A percentile compares a stretch with the other conserved stretches of the same genome.
Evolutionary conservation across 1,140 invertebrate species (phyloP).

Genomic region (Sinella curviseta): DNA sequence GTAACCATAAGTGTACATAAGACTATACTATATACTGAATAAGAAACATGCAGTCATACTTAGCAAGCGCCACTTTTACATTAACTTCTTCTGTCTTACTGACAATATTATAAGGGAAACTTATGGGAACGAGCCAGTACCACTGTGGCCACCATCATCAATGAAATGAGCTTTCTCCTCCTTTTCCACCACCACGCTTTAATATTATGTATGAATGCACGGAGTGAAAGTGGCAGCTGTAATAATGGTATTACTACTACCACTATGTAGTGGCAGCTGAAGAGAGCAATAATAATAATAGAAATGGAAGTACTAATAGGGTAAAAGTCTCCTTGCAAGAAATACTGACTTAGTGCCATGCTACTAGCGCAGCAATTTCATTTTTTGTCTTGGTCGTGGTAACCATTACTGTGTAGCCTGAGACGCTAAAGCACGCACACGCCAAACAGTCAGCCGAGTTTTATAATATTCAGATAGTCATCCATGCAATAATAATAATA

Average conservation of each 20-base stretch:
- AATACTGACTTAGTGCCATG: not conserved
- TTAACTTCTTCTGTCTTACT: not conserved
- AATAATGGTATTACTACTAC: too few relatives aligned
- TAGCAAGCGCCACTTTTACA: too few relatives aligned
- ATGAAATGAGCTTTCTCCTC: not conserved
- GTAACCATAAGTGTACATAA: too few relatives aligned
- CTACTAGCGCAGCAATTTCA: too few relatives aligned
- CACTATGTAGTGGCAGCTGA: too few relatives aligned
- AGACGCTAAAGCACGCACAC: not conserved
- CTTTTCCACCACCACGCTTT: too few relatives aligned
- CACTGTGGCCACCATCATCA: slow-evolving; percentile 12
- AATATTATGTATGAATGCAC: slow-evolving; percentile 16
- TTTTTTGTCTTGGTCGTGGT: not conserved
- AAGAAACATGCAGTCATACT: too few relatives aligned
- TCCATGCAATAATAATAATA: slow-evolving; percentile 11
- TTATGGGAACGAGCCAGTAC: too few relatives aligned
- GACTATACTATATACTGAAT: too few relatives aligned
- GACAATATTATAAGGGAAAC: not conserved
- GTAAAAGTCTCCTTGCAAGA: not conserved
- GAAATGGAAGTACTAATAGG: too few relatives aligned
- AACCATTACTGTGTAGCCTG: not conserved
- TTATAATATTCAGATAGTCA: not conserved
- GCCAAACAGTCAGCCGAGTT: too few relatives aligned
- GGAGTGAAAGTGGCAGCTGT: not conserved
- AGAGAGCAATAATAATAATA: too few relatives aligned